Evolutionary conservation across 1,140 invertebrate genomes (phyloP), one percentile per base, ranked within the genome.

Genomic region (Cydia splendana): DNA sequence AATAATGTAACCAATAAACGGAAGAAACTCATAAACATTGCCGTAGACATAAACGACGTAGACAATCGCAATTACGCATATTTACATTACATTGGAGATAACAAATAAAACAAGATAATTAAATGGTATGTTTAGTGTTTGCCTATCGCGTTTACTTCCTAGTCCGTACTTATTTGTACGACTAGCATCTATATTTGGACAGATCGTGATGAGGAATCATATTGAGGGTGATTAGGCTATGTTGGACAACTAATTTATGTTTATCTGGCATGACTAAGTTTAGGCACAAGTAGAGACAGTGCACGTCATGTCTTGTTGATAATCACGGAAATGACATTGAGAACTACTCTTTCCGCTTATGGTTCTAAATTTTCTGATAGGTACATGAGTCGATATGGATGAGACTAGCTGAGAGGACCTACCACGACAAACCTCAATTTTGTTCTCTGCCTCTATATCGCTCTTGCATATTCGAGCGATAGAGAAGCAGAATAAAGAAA

Each of bases 41-140:
- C 9, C 67, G 9, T 15, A 9, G 67, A 1, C 15, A 42, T 42
- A 71, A 71, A 45, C 15, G 67, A 4, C 34, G n/a, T 71, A 42
- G 18, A 71, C 34, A 20, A 71, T 71, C 67, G 67, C 7, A 71
- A 71, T 71, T 71, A 71, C 67, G 34, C 67, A 71, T 38, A 71
- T 71, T 71, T 71, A 71, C 67, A 71, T 71, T 45, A 71, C 67
- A 71, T 18, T 38, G 65, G 28, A 38, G 30, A 71, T 71, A 71
- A 71, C 67, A 71, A 71, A 71, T 71, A 62, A 62, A 62, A 71
- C 67, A 42, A 71, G 67, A 71, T 71, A 71, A 71, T 71, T 71
- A 38, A 71, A 71, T 18, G 15, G 67, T 38, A 71, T 71, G 34
- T 71, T 45, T 71, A 71, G 18, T 71, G 67, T 71, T 71, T 71